A percentile compares a stretch with the other conserved stretches of the same genome.
Conservation (phyloP, 2,888 invertebrate genomes). For the Callimorpha dominula region DNA sequence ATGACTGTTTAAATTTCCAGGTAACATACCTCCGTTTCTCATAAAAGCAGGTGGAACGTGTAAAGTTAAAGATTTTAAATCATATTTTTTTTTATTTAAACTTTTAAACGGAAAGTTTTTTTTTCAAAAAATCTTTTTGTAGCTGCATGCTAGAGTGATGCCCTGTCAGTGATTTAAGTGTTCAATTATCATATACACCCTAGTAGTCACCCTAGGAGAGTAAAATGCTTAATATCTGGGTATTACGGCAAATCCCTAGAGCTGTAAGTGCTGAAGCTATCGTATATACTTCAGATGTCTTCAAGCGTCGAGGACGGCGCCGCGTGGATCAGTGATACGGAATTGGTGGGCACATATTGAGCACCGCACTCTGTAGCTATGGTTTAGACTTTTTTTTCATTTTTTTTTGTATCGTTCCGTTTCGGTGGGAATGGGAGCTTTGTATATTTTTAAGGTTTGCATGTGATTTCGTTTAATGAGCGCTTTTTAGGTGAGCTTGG, state of each 20-base stretch:
- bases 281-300: constrained; percentile 70
- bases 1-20: too few species aligned
- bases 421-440: constrained; percentile 30
- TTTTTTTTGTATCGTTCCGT: constrained; percentile 37
- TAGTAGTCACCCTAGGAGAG: not conserved
- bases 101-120: too few species aligned
- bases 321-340: constrained; percentile 84
- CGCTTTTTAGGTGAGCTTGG: constrained; percentile 10
- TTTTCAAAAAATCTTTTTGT: too few species aligned
- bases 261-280: constrained; percentile 26
- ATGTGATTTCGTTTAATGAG: constrained; percentile 1
- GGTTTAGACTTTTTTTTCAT: constrained; percentile 58
- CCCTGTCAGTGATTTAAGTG: too few species aligned
- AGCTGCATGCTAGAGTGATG: too few species aligned
- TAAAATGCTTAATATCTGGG: constrained; percentile 4
- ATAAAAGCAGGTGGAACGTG: too few species aligned
- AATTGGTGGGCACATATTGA: constrained; percentile 79
- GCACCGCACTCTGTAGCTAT: constrained; percentile 58
- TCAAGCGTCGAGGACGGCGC: constrained; percentile 80
- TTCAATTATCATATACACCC: too few species aligned
- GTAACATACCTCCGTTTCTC: too few species aligned
- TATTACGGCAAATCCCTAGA: not conserved
- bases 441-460: constrained; percentile 10
- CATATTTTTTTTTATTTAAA: too few species aligned
- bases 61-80: too few species aligned